phyloP scores from a whole-genome alignment of 2,888 invertebrate genomes.

The Panorpa germanica region DNA sequence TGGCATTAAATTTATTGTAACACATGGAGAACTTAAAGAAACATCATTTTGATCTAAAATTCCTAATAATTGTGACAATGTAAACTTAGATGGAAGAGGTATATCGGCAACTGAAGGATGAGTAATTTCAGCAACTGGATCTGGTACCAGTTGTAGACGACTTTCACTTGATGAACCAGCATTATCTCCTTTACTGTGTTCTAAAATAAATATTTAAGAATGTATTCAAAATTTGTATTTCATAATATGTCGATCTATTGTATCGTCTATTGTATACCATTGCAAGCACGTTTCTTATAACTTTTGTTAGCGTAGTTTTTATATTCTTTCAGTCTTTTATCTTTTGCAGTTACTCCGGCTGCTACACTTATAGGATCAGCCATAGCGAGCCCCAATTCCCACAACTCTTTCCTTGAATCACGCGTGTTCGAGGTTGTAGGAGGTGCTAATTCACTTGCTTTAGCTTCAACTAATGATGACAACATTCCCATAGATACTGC shows the following conservation, averaged over 20 bases:
- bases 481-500: constrained; percentile 23
- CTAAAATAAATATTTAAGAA: too few relatives aligned
- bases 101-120: constrained; percentile 26
- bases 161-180: too few relatives aligned
- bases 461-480: constrained; percentile 17
- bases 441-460: constrained; percentile 13
- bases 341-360: constrained; percentile 74
- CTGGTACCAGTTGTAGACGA: too few relatives aligned
- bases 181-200: too few relatives aligned
- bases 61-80: constrained; percentile 36
- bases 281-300: constrained; percentile 26
- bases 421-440: constrained; percentile 15
- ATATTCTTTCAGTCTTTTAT: constrained; percentile 71
- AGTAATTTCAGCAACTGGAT: too few relatives aligned
- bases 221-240: too few relatives aligned
- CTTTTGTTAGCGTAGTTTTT: constrained; percentile 44
- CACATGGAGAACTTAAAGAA: constrained; percentile 29
- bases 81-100: constrained; percentile 31
- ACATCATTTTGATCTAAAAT: constrained; percentile 29
- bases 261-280: constrained; percentile 20
- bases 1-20: constrained; percentile 19
- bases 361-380: constrained; percentile 51
- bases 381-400: constrained; percentile 25
- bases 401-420: constrained; percentile 20
- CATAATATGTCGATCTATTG: constrained; percentile 18